These are phyloP conservation scores for Pelagia noctiluca DNA, from an alignment of 30 jellyfish, hydroid and myxozoan species.

Conservation along the genomic window DNA sequence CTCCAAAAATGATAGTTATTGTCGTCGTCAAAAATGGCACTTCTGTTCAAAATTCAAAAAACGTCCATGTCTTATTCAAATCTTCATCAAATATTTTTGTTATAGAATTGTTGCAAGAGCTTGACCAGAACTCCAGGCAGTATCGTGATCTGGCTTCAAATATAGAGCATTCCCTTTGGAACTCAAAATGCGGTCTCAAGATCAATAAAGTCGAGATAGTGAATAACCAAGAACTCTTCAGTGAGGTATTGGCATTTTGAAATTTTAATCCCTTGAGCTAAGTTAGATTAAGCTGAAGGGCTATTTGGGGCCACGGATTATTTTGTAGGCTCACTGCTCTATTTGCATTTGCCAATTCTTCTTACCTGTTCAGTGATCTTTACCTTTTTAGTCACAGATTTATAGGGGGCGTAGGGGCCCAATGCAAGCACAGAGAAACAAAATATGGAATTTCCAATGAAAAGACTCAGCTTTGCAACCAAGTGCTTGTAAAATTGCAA, in stretches of 20 bases:
- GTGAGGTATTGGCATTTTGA: conserved; percentile 9
- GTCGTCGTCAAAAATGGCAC: too few relatives aligned
- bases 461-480: too few relatives aligned
- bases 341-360: too few relatives aligned
- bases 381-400: too few relatives aligned
- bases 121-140: conserved; percentile 29
- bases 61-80: too few relatives aligned
- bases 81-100: neutral
- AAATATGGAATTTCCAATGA: too few relatives aligned
- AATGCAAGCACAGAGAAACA: neutral
- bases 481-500: too few relatives aligned
- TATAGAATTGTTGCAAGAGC: conserved; percentile 44
- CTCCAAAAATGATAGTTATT: too few relatives aligned
- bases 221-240: conserved; percentile 27
- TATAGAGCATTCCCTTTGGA: conserved; percentile 44
- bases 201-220: conserved; percentile 42
- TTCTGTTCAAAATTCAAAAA: neutral
- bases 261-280: neutral
- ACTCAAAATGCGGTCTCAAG: conserved; percentile 50
- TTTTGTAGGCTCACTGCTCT: too few relatives aligned
- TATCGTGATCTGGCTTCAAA: conserved; percentile 4
- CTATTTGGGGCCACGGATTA: too few relatives aligned
- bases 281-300: neutral
- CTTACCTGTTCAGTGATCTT: neutral
- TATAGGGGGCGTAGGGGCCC: neutral